A percentile compares a stretch with the other conserved stretches of the same genome.
These are phyloP conservation scores for Scomber colias DNA, from an alignment of 2,113 vertebrate species.

Conservation along the genomic window DNA sequence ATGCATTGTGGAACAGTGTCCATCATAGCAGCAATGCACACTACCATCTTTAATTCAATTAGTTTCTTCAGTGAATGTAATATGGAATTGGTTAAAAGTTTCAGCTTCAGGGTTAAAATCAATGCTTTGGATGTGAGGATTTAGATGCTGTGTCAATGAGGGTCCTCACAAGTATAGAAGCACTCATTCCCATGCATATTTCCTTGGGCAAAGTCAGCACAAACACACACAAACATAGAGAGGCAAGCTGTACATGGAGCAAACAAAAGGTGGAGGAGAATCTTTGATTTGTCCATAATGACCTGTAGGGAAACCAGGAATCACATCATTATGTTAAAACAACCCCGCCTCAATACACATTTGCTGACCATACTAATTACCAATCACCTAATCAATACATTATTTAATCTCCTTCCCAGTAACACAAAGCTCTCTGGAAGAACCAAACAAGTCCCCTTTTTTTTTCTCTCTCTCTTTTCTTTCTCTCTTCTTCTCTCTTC, in stretches of 20 bases:
- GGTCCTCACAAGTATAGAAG: conserved; percentile 10
- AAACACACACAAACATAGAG: conserved; percentile 24
- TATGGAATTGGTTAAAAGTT: too few species aligned
- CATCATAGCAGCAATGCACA: too few species aligned
- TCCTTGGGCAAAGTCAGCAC: conserved; percentile 55
- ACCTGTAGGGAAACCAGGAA: conserved; percentile 56
- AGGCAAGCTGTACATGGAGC: conserved; percentile 7
- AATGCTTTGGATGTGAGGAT: too few species aligned
- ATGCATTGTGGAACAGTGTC: too few species aligned
- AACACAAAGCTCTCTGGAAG: conserved; percentile 40
- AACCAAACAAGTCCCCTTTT: neutral
- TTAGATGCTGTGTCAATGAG: neutral
- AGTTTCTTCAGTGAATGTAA: too few species aligned
- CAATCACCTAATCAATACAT: conserved; percentile 61
- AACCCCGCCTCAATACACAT: conserved; percentile 33
- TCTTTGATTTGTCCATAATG: conserved; percentile 55
- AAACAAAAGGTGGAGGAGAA: conserved; percentile 25
- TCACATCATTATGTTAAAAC: conserved; percentile 69
- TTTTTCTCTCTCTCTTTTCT: neutral
- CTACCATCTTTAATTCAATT: too few species aligned
- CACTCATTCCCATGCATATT: neutral
- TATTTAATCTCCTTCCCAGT: conserved; percentile 63
- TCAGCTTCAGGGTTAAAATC: too few species aligned
- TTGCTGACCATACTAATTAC: conserved; percentile 71
- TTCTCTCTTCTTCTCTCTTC: too few species aligned